Base-by-base conservation (phyloP, 2,113 vertebrate genomes). In the Nycticorax nycticorax region DNA sequence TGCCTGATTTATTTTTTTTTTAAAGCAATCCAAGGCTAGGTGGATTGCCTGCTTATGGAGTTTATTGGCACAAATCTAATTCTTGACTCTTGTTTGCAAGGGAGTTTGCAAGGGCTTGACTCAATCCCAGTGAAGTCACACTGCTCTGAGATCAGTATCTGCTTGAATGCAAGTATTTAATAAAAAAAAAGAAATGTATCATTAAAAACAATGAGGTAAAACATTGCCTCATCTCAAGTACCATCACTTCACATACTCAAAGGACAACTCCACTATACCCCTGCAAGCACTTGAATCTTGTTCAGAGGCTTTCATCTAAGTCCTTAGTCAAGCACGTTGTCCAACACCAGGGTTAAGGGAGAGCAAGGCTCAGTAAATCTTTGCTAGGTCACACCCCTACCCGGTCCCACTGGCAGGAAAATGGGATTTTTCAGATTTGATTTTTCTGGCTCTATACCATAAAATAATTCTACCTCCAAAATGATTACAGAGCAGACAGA, bases 121-220 rank as follows among this genome's bases (percentile, higher is more conserved):
- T 62, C 86, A 93, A 55, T 37, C 66, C 60, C 84, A 85, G 64
- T 37, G 56, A 73, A 50, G 82, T 87, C 69, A 9, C 62, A 17
- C 16, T 48, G 82, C 79, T 80, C 59, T 11, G 16, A 89, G 56
- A 73, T 79, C 73, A 47, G 48, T 39, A 83, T 55, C 78, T 62
- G 59, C 55, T 48, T 18, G 2, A 64, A 30, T 39, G 37, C 77
- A 82, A 72, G 35, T 2, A 27, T n/a, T 66, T 2, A 28, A 62
- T 63, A 67, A 43, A 55, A 30, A 47, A 55, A 66, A 48, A 48
- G 85, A 96, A 96, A 93, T 55, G 75, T 73, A 47, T 88, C 23
- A 59, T 62, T 92, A 94, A 89, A 96, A 97, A 56, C 57, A 75
- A 55, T 1, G 89, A 95, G 84, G 84, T 95, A 91, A 95, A 93